Percentiles rank a stretch among this genome's conserved stretches.
phyloP scores from a whole-genome alignment of 2,888 invertebrate genomes.

The Drosophila ezoana region DNA sequence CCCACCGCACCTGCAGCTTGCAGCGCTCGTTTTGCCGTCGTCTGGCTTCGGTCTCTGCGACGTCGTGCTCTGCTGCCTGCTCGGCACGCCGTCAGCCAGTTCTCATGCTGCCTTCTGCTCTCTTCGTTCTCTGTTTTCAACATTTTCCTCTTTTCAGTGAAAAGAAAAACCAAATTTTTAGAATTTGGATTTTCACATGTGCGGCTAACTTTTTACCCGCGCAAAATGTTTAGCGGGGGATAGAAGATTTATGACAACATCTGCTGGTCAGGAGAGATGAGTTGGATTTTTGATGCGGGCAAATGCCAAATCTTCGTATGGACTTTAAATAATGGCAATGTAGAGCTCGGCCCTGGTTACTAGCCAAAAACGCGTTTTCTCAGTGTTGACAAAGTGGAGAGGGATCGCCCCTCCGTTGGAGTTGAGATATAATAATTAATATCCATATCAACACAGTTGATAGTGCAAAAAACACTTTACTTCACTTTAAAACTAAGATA shows the following conservation, averaged over 20 bases:
- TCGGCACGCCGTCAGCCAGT: slow-evolving; percentile 17
- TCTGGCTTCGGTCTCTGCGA: slow-evolving; percentile 43
- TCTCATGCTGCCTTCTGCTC: slow-evolving; percentile 31
- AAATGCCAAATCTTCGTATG: not conserved
- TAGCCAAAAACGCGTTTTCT: too few relatives aligned
- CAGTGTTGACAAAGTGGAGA: too few relatives aligned
- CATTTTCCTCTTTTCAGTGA: slow-evolving; percentile 22
- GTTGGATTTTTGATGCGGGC: not conserved
- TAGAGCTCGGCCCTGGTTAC: too few relatives aligned
- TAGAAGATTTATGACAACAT: slow-evolving; percentile 54
- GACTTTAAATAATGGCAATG: slow-evolving; percentile 14
- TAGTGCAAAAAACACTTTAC: too few relatives aligned
- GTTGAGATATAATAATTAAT: too few relatives aligned
- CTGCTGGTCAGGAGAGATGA: slow-evolving; percentile 19
- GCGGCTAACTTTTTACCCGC: slow-evolving; percentile 53
- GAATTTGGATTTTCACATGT: slow-evolving; percentile 40
- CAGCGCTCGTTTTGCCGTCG: slow-evolving; percentile 47
- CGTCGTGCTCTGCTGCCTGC: slow-evolving; percentile 46
- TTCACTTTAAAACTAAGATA: too few relatives aligned
- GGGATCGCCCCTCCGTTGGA: too few relatives aligned
- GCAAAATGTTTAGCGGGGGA: slow-evolving; percentile 39
- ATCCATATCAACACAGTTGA: too few relatives aligned
- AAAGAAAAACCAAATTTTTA: slow-evolving; percentile 22
- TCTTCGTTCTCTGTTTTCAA: slow-evolving; percentile 33
- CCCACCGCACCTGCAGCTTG: slow-evolving; percentile 16